These are phyloP conservation scores for Paralvinella palmiformis DNA, from an alignment of 1,140 invertebrate genomes.

Conservation along the genomic window DNA sequence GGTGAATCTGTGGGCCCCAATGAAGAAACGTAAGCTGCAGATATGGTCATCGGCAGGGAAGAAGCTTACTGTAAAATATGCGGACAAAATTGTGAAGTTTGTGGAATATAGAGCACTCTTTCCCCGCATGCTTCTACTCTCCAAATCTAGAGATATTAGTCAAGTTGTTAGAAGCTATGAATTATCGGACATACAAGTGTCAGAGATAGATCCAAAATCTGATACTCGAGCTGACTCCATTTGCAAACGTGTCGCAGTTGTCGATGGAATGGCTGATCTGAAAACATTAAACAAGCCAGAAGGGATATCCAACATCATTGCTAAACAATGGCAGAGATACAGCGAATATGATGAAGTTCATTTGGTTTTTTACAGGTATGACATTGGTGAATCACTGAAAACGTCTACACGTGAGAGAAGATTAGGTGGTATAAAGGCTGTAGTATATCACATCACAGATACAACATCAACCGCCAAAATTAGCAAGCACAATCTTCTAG, in stretches of 20 bases:
- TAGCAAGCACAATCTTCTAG: slow-evolving; percentile 4
- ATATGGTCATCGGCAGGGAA: slow-evolving; percentile 12
- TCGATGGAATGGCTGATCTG: slow-evolving; percentile 15
- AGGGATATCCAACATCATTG: slow-evolving; percentile 8
- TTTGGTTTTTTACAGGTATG: slow-evolving; percentile 19
- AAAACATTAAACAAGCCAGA: slow-evolving; percentile 14
- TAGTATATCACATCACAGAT: slow-evolving; percentile 19
- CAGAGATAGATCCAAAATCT: slow-evolving; percentile 5
- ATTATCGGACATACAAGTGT: slow-evolving; percentile 13
- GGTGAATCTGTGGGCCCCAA: slow-evolving; percentile 2
- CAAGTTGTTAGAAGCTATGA: slow-evolving; percentile 11
- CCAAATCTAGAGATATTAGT: slow-evolving; percentile 7
- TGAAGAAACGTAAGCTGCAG: slow-evolving; percentile 14
- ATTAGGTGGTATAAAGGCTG: not conserved
- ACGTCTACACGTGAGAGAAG: not conserved
- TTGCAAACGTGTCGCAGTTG: not conserved
- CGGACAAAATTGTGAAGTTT: slow-evolving; percentile 4
- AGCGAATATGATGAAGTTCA: slow-evolving; percentile 12
- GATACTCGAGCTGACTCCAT: not conserved
- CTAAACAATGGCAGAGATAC: slow-evolving; percentile 3
- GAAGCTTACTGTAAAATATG: not conserved
- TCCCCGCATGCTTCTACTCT: slow-evolving; percentile 3
- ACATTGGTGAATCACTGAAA: slow-evolving; percentile 18
- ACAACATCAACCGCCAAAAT: slow-evolving; percentile 12
- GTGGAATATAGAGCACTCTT: slow-evolving; percentile 16